These are phyloP conservation scores for Omphaloscelis lunosa DNA, from an alignment of 2,888 invertebrate species.

Conservation along the genomic window DNA sequence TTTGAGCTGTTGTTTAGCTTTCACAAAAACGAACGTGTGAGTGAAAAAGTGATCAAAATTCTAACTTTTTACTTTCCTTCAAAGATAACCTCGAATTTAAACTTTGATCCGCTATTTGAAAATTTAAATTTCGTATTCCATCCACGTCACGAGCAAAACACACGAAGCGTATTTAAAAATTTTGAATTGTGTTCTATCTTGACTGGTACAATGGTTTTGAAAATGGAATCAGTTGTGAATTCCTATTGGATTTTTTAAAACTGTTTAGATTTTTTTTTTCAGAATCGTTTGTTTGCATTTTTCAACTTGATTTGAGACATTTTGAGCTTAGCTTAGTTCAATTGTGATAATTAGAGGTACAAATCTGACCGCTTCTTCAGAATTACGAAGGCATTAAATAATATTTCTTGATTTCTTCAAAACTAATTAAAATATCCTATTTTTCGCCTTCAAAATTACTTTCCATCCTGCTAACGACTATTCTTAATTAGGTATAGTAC, in stretches of 20 bases:
- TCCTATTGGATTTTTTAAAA: slow-evolving; percentile 14
- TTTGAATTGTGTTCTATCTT: slow-evolving; percentile 21
- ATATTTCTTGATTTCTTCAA: neutral
- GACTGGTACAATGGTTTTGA: slow-evolving; percentile 31
- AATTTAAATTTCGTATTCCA: slow-evolving; percentile 54
- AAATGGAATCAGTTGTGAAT: slow-evolving; percentile 33
- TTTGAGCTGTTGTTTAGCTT: too few species aligned
- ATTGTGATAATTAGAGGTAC: neutral
- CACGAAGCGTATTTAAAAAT: slow-evolving; percentile 15
- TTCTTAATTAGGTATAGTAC: slow-evolving; percentile 51
- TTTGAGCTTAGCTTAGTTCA: neutral
- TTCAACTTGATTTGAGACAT: neutral
- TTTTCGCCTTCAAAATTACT: slow-evolving; percentile 1
- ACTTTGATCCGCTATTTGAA: slow-evolving; percentile 37
- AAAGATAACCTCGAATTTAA: slow-evolving; percentile 31
- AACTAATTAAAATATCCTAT: neutral
- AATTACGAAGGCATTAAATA: too few species aligned
- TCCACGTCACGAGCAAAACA: slow-evolving; percentile 27
- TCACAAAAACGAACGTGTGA: neutral
- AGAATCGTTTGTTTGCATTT: neutral
- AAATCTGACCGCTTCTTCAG: neutral
- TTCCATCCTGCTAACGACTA: slow-evolving; percentile 24
- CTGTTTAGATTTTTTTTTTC: neutral
- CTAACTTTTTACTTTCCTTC: slow-evolving; percentile 10
- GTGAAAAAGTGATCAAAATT: neutral